These are phyloP conservation scores for Trichopria drosophilae DNA, from an alignment of 2,888 invertebrate genomes.

Conservation along the genomic window DNA sequence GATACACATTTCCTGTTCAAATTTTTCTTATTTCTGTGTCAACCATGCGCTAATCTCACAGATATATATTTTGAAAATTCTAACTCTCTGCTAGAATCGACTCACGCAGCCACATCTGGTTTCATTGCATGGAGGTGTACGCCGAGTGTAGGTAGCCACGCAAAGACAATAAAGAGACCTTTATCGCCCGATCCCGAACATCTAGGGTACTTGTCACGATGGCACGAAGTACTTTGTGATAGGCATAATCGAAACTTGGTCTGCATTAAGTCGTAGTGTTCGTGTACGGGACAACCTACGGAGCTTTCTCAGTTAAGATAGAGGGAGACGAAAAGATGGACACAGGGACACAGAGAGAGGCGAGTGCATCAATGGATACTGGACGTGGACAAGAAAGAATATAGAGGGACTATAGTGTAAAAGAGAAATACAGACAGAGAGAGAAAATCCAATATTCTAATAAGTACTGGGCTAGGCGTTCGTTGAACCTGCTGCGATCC, in stretches of 20 bases:
- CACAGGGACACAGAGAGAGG: constrained; percentile 31
- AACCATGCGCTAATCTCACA: no score
- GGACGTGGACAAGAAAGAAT: no score
- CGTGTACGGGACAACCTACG: no score
- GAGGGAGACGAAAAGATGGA: constrained; percentile 29
- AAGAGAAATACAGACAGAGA: no score
- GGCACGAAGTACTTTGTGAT: constrained; percentile 29
- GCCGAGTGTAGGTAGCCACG: constrained; percentile 16
- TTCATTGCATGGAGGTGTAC: no score
- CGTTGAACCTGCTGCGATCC: constrained; percentile 47
- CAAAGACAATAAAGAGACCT: constrained; percentile 32
- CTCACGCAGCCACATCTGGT: no score
- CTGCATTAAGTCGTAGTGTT: constrained; percentile 45
- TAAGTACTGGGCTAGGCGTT: constrained; percentile 49
- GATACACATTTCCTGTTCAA: no score
- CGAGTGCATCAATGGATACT: constrained; percentile 44
- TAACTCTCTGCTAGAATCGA: no score
- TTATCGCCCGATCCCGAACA: constrained; percentile 35
- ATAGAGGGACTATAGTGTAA: no score
- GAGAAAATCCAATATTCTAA: constrained; percentile 53
- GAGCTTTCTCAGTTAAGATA: no score
- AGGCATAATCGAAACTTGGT: constrained; percentile 40
- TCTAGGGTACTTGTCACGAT: constrained; percentile 31
- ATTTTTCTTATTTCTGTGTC: no score
- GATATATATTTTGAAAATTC: no score